These are phyloP conservation scores for Myrmophylax atrothorax DNA, from an alignment of 2,113 vertebrate species.

Conservation along the genomic window DNA sequence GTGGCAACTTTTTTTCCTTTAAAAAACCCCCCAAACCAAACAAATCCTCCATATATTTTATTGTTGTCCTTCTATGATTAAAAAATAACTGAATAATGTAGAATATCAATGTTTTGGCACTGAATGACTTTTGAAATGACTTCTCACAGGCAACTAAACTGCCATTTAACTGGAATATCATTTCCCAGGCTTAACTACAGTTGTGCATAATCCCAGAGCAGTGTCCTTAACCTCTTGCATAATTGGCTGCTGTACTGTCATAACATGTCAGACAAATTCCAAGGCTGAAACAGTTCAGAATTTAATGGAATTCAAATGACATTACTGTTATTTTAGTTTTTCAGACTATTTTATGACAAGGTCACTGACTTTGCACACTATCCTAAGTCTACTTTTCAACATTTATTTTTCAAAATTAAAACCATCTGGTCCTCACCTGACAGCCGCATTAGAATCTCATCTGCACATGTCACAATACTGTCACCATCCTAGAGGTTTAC, in stretches of 20 bases:
- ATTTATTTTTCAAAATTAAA: not conserved
- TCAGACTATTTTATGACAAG: constrained; percentile 33
- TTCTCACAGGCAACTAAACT: not conserved
- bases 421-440: not conserved
- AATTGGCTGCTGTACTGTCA: not conserved
- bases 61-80: not conserved
- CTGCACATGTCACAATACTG: not conserved
- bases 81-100: not conserved
- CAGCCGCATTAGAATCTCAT: not conserved
- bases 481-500: not conserved
- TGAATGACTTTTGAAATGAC: not conserved
- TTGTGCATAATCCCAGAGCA: not conserved
- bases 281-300: not conserved
- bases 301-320: not conserved
- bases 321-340: not conserved
- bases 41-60: rapidly evolving
- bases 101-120: not conserved
- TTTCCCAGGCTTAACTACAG: not conserved
- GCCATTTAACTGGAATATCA: not conserved
- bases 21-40: not conserved
- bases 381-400: constrained; percentile 5
- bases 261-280: not conserved
- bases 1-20: not conserved
- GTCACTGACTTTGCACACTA: not conserved
- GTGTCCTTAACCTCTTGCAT: not conserved